Evolutionary conservation across 2,888 invertebrate genomes (phyloP).

Genomic region (Papilio protenor): DNA sequence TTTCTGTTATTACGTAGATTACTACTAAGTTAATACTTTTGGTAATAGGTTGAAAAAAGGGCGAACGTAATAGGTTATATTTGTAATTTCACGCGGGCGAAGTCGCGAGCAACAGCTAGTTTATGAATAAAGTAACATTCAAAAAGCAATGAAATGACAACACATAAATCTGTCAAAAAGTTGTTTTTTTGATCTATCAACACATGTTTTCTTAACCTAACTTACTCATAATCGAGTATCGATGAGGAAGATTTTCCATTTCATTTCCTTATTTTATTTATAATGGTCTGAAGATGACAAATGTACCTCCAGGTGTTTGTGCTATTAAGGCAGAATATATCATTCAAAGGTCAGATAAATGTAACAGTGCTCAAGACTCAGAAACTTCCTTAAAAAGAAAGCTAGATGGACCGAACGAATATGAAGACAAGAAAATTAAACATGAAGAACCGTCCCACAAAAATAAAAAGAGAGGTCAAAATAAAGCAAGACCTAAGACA

Average conservation of each 20-base stretch:
- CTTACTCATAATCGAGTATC: not conserved
- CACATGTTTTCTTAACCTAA: conserved; percentile 13
- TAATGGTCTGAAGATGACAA: conserved; percentile 53
- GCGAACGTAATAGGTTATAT: too few relatives aligned
- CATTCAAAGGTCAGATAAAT: conserved; percentile 56
- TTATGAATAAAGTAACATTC: not conserved
- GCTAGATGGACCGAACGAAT: conserved; percentile 54
- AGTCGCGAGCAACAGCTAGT: too few relatives aligned
- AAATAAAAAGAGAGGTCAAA: conserved; percentile 86
- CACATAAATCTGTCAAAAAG: not conserved
- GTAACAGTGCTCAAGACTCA: conserved; percentile 50
- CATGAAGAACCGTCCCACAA: conserved; percentile 50
- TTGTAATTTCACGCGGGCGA: too few relatives aligned
- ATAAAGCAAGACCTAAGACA: conserved; percentile 91
- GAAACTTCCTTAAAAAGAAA: conserved; percentile 61
- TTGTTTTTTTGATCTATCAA: conserved; percentile 4
- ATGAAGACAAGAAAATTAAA: conserved; percentile 61
- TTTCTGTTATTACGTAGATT: too few relatives aligned
- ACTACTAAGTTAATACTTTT: too few relatives aligned
- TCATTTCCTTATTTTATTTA: not conserved
- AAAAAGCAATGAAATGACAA: not conserved
- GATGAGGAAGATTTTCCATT: not conserved
- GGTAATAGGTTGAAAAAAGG: too few relatives aligned
- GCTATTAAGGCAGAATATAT: conserved; percentile 74
- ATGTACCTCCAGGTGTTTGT: conserved; percentile 69